phyloP scores from a whole-genome alignment of 2,888 invertebrate genomes.

The Melanargia galathea region DNA sequence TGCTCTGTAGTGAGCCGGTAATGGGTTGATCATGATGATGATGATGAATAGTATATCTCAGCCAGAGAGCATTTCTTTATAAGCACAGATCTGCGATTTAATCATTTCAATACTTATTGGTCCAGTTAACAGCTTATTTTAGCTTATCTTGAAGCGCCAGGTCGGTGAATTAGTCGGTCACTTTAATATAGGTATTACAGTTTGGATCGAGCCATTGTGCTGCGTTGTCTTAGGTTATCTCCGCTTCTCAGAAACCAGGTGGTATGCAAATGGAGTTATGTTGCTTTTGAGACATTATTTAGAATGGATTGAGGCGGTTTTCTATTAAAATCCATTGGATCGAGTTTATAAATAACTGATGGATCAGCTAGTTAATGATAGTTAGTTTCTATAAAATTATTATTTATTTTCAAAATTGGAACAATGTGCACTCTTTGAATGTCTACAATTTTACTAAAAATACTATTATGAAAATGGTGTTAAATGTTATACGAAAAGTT shows the following conservation, averaged over 20 bases:
- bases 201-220: slow-evolving; percentile 26
- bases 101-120: not conserved
- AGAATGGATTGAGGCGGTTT: not conserved
- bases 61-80: too few species aligned
- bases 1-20: too few species aligned
- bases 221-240: slow-evolving; percentile 29
- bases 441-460: too few species aligned
- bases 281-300: slow-evolving; percentile 3
- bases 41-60: too few species aligned
- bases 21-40: too few species aligned
- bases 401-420: too few species aligned
- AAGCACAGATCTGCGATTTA: not conserved
- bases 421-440: too few species aligned
- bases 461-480: too few species aligned
- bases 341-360: not conserved
- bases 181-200: slow-evolving; percentile 15
- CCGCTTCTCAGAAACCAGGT: slow-evolving; percentile 18
- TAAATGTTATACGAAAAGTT: too few species aligned
- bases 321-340: not conserved
- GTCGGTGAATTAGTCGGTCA: slow-evolving; percentile 1
- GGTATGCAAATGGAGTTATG: slow-evolving; percentile 13
- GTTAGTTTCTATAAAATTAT: too few species aligned
- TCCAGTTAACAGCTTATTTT: not conserved
- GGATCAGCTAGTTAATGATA: too few species aligned
- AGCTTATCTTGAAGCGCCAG: slow-evolving; percentile 15